Base-by-base conservation (phyloP, 1,140 invertebrate species). In the Aphis gossypii region DNA sequence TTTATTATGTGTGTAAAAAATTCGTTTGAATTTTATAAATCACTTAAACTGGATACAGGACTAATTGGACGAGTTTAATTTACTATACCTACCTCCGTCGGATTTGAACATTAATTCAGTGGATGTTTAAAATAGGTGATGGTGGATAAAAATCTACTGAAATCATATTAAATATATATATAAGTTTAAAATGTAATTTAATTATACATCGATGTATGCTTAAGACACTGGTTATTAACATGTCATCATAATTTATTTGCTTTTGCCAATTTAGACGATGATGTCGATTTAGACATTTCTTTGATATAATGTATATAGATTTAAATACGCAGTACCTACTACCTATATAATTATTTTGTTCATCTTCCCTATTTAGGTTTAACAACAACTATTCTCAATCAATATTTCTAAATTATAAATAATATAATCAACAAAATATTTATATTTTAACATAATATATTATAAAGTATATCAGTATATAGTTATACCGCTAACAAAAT, bases 31-130 rank as follows among this genome's bases (percentile, higher is more conserved):
- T 54, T 93, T 84, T 93, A 84, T 86, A 86, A 93, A 93, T 93
- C 82, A 84, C 92, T 92, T 83, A 84, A 86, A 93, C 38, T 25
- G 92, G 92, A 93, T 84, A 41, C n/a, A n/a, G 91, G 76, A 51
- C 92, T 93, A 93, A 93, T 93, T 93, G 92, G 76, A 93, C 92
- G 38, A 86, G 92, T 93, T 44, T 54, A 83, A 54, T 83, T 35
- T 88, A 87, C 11, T 30, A 86, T 87, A n/a, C 4, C 25, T 86
- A 60, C 30, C 60, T 68, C 9, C 11, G 18, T 86, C 44, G 84
- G 44, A 89, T 38, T 35, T 41, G 88, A 44, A 68, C 25, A n/a
- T 68, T 90, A 41, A 25, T 35, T 44, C 23, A 2, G 41, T 83
- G 48, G 41, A 84, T 44, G 46, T 92, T 84, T 38, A n/a, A 35